Evolutionary conservation across 2,797 vertebrate species (phyloP), one percentile per base, ranked within the genome.

Genomic region (Eulemur coronatus): DNA sequence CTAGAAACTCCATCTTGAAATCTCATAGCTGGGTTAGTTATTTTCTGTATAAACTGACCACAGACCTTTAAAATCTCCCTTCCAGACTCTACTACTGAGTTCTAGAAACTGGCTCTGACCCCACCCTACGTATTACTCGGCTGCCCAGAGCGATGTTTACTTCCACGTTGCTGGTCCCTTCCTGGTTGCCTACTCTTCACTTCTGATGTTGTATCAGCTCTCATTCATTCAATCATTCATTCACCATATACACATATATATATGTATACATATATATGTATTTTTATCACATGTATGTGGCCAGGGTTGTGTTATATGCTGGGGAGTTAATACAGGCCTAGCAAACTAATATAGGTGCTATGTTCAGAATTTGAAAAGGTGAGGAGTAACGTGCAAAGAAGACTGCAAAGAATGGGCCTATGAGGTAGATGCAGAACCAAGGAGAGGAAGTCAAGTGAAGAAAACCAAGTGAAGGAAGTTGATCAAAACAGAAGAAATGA

Each of bases 131-230:
- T 48, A 46, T 33, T 46, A 33, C 9, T 28, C 3, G 13, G 69
- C 26, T 63, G 43, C 28, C 28, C 48, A 20, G 18, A 33, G 28
- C 15, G 8, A 75, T 46, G 43, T 18, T 48, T 48, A 6, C 43
- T 75, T 30, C 28, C 30, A 75, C 2, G 2, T 30, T 17, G 15
- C 28, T 63, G 11, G 59, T 11, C 59, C 43, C 43, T 75, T 75
- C 43, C 30, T 28, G 11, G 3, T 48, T 0, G 1, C 28, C 43
- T 75, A 20, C 43, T 33, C 30, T 75, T 48, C 28, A 33, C 28
- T 48, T 75, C 30, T 30, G 46, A 33, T 48, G 43, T 20, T 75
- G 17, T 48, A 20, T 33, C 43, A 75, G 72, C 28, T 75, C 28
- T 75, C 72, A 33, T 33, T n/a, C 50, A 73, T 55, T 55, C 50